Percentiles rank a stretch among this genome's conserved stretches.
These are phyloP conservation scores for Ellobium chinense DNA, from an alignment of 2,888 invertebrate genomes.

Conservation along the genomic window DNA sequence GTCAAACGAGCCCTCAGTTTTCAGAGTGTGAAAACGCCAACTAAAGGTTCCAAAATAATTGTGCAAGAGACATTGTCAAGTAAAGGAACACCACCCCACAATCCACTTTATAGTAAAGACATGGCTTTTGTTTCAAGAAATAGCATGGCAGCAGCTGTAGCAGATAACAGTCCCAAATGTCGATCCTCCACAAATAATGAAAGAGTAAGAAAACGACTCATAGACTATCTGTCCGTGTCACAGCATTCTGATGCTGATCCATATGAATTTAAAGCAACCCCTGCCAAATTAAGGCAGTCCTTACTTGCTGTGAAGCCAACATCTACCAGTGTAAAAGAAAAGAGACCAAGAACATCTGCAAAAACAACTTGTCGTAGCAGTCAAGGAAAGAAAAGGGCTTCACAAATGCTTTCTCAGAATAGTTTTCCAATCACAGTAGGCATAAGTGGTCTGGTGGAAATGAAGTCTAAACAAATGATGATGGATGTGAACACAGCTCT, in stretches of 20 bases:
- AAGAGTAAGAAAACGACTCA: neutral
- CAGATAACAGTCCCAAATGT: neutral
- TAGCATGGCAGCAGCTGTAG: neutral
- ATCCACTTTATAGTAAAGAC: neutral
- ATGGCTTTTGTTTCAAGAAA: too few species aligned
- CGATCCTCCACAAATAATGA: neutral
- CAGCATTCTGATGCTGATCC: neutral
- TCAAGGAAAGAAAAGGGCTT: neutral
- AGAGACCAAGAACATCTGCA: neutral
- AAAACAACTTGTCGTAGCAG: neutral
- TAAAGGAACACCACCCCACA: neutral
- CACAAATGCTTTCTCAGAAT: too few species aligned
- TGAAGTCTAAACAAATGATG: constrained; percentile 1
- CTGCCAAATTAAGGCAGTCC: neutral
- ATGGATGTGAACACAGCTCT: too few species aligned
- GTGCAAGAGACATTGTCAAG: neutral
- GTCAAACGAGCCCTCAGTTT: constrained; percentile 26
- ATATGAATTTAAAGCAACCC: constrained; percentile 13
- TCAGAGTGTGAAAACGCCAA: neutral
- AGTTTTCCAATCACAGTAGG: neutral
- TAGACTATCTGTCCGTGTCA: neutral
- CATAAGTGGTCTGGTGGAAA: constrained; percentile 10
- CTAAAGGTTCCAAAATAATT: neutral
- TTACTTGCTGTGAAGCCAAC: neutral
- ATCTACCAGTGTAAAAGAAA: neutral